Conservation (phyloP, 1,140 invertebrate species). For the Drosophila parabipectinata region DNA sequence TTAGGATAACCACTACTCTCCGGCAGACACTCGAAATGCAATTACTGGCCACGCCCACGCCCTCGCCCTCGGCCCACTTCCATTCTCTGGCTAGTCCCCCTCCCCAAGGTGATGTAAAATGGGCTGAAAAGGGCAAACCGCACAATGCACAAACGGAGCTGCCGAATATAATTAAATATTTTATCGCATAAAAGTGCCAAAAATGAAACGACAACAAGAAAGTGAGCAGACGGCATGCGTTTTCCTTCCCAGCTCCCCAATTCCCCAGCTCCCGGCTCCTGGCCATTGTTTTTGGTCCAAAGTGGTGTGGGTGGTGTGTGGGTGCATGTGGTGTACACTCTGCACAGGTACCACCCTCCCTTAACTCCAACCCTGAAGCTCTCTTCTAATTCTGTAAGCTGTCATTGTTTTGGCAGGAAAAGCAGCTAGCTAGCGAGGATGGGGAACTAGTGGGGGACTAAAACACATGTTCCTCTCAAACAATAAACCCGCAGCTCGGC, state of each 20-base stretch:
- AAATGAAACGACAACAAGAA: slow-evolving; percentile 79
- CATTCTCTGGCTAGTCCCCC: background rate
- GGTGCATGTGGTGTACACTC: slow-evolving; percentile 7
- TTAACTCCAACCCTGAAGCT: background rate
- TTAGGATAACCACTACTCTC: slow-evolving; percentile 17
- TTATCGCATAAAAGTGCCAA: slow-evolving; percentile 81
- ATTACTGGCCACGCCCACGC: slow-evolving; percentile 11
- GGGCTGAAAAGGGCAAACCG: slow-evolving; percentile 48
- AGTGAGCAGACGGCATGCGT: slow-evolving; percentile 78
- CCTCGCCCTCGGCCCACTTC: background rate
- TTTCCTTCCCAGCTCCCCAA: slow-evolving; percentile 10
- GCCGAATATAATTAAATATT: slow-evolving; percentile 82
- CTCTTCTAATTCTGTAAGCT: slow-evolving; percentile 73
- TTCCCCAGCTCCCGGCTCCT: slow-evolving; percentile 1
- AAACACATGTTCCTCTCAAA: slow-evolving; percentile 74
- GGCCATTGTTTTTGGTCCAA: slow-evolving; percentile 34
- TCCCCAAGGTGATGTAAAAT: slow-evolving; percentile 62
- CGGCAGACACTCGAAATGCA: slow-evolving; percentile 55
- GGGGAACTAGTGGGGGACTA: slow-evolving; percentile 12
- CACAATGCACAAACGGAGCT: slow-evolving; percentile 78
- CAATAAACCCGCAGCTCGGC: slow-evolving; percentile 74
- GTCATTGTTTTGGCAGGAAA: slow-evolving; percentile 65
- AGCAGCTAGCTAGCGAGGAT: background rate
- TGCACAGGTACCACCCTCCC: slow-evolving; percentile 42
- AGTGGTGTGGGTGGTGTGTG: background rate